A percentile compares a stretch with the other conserved stretches of the same genome.
Conservation (phyloP, 2,888 invertebrate genomes). For the Beris chalybata region DNA sequence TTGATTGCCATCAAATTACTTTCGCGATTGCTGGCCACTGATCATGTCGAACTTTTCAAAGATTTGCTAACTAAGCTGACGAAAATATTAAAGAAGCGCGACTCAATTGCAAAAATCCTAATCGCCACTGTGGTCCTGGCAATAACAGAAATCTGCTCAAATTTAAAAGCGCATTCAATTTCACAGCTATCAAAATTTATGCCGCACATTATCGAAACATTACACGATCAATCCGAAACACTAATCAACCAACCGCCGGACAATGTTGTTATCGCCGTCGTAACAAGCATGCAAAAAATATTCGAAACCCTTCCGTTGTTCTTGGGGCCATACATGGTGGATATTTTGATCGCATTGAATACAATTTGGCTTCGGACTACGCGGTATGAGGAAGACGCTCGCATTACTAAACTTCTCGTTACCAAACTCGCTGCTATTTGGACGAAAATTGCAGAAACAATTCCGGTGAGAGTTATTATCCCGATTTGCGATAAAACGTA, state of each 20-base stretch:
- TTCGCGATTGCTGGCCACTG: slow-evolving; percentile 70
- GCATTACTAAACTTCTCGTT: slow-evolving; percentile 60
- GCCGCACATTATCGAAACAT: slow-evolving; percentile 70
- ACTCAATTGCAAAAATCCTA: slow-evolving; percentile 54
- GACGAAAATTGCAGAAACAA: slow-evolving; percentile 67
- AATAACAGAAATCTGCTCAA: slow-evolving; percentile 76
- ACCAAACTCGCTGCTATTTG: slow-evolving; percentile 65
- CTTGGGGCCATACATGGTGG: slow-evolving; percentile 80
- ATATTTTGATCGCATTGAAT: slow-evolving; percentile 68
- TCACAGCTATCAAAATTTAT: slow-evolving; percentile 76
- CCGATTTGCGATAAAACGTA: slow-evolving; percentile 73
- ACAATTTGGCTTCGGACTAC: slow-evolving; percentile 57
- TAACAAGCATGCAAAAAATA: slow-evolving; percentile 79
- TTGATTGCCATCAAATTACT: slow-evolving; percentile 80
- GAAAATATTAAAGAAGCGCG: slow-evolving; percentile 51
- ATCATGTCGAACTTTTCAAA: slow-evolving; percentile 71
- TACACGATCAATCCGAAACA: slow-evolving; percentile 66
- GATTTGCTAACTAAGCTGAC: slow-evolving; percentile 70
- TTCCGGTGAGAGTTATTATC: slow-evolving; percentile 75
- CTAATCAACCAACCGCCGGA: slow-evolving; percentile 47
- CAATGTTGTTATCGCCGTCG: slow-evolving; percentile 54
- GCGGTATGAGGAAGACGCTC: slow-evolving; percentile 52
- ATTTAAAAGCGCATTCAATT: slow-evolving; percentile 75
- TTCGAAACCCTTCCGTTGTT: slow-evolving; percentile 81
- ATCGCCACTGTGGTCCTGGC: slow-evolving; percentile 75